phyloP scores from a whole-genome alignment of 2,888 invertebrate genomes.

The Drosophila buzzatii region DNA sequence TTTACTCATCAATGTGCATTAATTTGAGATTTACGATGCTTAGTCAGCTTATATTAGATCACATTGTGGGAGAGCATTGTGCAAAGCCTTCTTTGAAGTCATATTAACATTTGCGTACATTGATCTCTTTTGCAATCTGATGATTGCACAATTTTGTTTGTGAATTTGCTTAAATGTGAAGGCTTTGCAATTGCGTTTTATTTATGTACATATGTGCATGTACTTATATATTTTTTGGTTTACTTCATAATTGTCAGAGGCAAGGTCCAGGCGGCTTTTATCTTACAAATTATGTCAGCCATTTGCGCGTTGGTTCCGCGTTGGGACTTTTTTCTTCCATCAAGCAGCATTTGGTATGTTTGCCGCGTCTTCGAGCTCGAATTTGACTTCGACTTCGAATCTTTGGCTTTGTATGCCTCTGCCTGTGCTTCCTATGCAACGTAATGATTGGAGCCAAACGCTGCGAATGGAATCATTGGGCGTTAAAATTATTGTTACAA shows the following conservation, averaged over 20 bases:
- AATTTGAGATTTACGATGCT: slow-evolving; percentile 31
- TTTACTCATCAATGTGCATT: slow-evolving; percentile 44
- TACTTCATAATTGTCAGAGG: slow-evolving; percentile 29
- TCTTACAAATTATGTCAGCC: slow-evolving; percentile 58
- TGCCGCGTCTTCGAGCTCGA: slow-evolving; percentile 9
- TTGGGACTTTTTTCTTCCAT: slow-evolving; percentile 40
- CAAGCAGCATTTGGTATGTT: slow-evolving; percentile 14
- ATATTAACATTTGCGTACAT: slow-evolving; percentile 14
- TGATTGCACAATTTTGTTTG: slow-evolving; percentile 23
- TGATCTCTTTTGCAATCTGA: slow-evolving; percentile 21
- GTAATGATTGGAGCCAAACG: slow-evolving; percentile 39
- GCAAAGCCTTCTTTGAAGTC: slow-evolving; percentile 24
- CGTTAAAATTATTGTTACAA: slow-evolving; percentile 65
- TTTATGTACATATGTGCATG: slow-evolving; percentile 4
- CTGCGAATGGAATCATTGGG: slow-evolving; percentile 41
- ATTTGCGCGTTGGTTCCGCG: slow-evolving; percentile 59
- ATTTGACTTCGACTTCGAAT: slow-evolving; percentile 12
- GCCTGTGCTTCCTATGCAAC: slow-evolving; percentile 42
- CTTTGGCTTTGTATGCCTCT: slow-evolving; percentile 6
- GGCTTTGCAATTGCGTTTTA: slow-evolving; percentile 19
- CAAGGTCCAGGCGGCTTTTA: slow-evolving; percentile 15
- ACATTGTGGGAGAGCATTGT: slow-evolving; percentile 29
- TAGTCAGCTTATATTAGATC: slow-evolving; percentile 43
- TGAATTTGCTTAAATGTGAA: slow-evolving; percentile 17
- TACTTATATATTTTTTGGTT: slow-evolving; percentile 1